phyloP scores from a whole-genome alignment of 2,888 invertebrate species.

The Caenorhabditis sinica region DNA sequence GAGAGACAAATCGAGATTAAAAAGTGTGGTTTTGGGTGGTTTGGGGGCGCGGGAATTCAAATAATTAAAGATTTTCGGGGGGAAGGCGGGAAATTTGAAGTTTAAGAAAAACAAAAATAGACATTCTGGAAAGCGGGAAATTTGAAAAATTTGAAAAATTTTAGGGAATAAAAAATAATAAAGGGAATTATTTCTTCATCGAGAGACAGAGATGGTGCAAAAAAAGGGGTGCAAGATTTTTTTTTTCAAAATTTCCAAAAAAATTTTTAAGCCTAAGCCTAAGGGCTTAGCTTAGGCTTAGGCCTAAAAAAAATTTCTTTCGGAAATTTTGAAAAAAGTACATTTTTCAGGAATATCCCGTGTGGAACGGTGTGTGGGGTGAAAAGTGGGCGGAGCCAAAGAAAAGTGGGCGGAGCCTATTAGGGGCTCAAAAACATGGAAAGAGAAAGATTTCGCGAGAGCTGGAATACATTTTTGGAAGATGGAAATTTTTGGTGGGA shows the following conservation, averaged over 20 bases:
- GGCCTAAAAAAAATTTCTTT: conserved; percentile 15
- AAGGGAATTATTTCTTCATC: conserved; percentile 14
- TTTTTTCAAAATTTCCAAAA: no score
- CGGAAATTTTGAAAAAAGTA: neutral
- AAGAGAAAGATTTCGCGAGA: neutral
- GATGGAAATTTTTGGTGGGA: neutral
- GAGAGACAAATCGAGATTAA: conserved; percentile 32
- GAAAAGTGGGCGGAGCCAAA: no score
- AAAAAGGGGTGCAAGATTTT: no score
- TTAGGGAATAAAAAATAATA: neutral
- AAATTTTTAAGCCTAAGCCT: no score
- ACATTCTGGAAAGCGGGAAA: no score
- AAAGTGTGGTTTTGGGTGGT: neutral
- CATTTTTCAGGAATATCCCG: no score
- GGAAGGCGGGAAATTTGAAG: neutral
- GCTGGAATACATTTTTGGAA: conserved; percentile 9
- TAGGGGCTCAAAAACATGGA: no score
- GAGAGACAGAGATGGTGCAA: conserved; percentile 4
- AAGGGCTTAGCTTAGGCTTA: no score
- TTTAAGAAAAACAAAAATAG: no score
- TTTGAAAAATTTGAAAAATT: neutral
- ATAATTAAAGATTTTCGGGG: conserved; percentile 15
- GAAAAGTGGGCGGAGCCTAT: no score
- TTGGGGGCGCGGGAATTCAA: conserved; percentile 10
- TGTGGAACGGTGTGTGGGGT: no score